Conservation (phyloP, 2,888 invertebrate species). For the Diplolepis rosae region DNA sequence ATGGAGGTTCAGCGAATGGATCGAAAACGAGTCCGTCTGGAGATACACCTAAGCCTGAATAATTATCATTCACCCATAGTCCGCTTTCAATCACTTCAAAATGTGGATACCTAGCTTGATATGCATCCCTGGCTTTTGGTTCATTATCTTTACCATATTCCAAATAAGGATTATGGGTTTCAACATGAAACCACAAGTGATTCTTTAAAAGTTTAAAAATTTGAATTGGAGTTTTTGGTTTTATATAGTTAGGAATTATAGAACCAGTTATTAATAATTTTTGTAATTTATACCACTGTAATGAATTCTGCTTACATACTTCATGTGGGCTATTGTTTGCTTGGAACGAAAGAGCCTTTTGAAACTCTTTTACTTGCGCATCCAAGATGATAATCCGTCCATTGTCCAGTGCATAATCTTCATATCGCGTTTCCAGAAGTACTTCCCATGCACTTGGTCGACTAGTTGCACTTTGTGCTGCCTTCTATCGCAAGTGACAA, state of each 20-base stretch:
- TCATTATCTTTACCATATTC: background rate
- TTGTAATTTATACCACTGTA: background rate
- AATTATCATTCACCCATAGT: no score
- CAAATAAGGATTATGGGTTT: background rate
- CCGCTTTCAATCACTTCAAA: no score
- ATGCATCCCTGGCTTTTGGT: background rate
- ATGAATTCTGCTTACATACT: background rate
- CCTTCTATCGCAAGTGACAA: background rate
- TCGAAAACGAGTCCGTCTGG: background rate
- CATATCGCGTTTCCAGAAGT: background rate
- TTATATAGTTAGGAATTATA: no score
- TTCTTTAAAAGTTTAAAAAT: background rate
- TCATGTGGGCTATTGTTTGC: no score
- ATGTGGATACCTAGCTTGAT: no score
- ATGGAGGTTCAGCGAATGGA: background rate
- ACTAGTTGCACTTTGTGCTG: background rate
- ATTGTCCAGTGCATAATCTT: background rate
- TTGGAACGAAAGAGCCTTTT: background rate
- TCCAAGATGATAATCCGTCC: background rate
- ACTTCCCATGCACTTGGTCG: background rate
- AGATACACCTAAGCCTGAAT: conserved; percentile 6
- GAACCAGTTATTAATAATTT: background rate
- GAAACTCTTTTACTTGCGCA: background rate
- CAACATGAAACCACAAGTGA: background rate
- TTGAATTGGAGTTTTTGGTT: background rate